Conservation (phyloP, 2,113 vertebrate species). For the Lagenorhynchus albirostris region DNA sequence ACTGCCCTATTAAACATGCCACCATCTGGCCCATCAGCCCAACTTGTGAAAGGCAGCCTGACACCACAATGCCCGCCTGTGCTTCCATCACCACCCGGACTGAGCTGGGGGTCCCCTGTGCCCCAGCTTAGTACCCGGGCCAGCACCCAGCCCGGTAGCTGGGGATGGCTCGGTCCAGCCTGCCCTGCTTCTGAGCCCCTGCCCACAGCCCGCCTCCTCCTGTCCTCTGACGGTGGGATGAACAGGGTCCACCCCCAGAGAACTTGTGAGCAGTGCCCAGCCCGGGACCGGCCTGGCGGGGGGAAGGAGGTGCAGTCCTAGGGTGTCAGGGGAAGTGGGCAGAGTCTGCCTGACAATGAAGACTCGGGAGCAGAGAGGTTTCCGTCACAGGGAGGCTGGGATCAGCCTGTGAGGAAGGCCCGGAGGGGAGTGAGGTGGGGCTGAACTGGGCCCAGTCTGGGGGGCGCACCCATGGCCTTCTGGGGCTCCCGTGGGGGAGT, state of each 20-base stretch:
- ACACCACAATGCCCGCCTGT: neutral
- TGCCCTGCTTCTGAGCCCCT: neutral
- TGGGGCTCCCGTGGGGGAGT: neutral
- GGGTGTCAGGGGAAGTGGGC: neutral
- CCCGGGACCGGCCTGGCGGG: neutral
- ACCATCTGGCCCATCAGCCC: neutral
- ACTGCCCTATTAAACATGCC: neutral
- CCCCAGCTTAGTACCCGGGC: too few species aligned
- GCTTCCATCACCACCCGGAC: neutral
- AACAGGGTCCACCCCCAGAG: neutral
- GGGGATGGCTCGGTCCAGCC: neutral
- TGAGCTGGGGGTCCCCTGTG: neutral
- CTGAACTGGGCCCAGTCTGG: neutral
- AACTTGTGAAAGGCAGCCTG: too few species aligned
- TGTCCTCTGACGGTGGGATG: neutral
- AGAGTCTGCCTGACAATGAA: neutral
- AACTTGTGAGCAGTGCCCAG: neutral
- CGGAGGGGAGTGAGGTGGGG: neutral
- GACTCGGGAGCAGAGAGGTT: neutral
- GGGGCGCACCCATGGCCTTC: neutral
- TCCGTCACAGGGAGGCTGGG: neutral
- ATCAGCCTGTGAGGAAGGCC: neutral
- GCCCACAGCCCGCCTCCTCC: neutral
- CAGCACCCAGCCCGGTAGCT: rapidly evolving
- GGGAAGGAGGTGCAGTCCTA: neutral